Evolutionary conservation across 1,140 invertebrate species (phyloP), one percentile per base, ranked within the genome.

Genomic region (Solen grandis): DNA sequence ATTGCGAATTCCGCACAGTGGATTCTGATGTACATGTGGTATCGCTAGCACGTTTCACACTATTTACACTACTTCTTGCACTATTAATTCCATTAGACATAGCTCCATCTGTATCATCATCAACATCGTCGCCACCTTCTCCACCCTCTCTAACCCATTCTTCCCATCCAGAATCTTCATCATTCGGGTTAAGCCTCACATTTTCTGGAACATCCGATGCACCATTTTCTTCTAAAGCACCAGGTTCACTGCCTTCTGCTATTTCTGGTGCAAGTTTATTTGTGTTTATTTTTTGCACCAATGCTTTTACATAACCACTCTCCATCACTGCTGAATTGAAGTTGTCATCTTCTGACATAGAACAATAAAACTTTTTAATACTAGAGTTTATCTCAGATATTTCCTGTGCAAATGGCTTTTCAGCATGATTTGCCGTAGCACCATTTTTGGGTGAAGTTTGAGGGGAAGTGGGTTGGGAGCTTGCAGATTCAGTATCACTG

Each of bases 251-350:
- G 33, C 62, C 22, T 50, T 27, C 2, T 35, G 41, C 60, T 57
- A 13, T 22, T 8, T 50, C 38, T 36, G 14, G 35, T 65, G 2
- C 35, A 13, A 79, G n/a, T n/a, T 65, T 73, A 38, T 80, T 35
- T 14, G 69, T 25, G 55, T 80, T 80, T 19, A 80, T 80, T 31
- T 73, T 80, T 19, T 60, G 50, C 10, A 80, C 77, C 41, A 80
- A 57, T 25, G 77, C 69, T 54, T 65, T 80, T 1, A 80, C 77
- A 63, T 80, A 80, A 25, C 77, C 77, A 60, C 25, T 19, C 50
- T 80, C 77, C 77, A 80, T 80, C 22, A 80, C 68, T 80, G 55
- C 52, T 16, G 66, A 36, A 70, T 65, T 80, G 57, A 80, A 80
- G 29, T 50, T 62, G 36, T 63, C 77, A 72, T 80, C 68, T 29